Evolutionary conservation across 1,140 invertebrate species (phyloP).

Genomic region (Solenopsis invicta): DNA sequence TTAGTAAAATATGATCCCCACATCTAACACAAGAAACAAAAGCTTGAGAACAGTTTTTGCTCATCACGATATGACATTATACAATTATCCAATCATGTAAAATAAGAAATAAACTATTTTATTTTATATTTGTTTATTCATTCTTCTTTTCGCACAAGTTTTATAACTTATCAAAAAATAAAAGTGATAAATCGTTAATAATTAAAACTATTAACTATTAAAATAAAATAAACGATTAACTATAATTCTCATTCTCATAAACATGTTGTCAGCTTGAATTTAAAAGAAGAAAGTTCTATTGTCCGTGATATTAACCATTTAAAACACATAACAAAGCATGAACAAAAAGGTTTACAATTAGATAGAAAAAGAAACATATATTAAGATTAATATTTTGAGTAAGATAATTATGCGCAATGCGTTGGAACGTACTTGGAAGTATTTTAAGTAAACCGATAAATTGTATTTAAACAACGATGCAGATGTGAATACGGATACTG

Average conservation of each 20-base stretch:
- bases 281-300: neutral
- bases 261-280: neutral
- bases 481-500: constrained; percentile 11
- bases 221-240: no score
- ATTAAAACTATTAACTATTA: no score
- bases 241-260: no score
- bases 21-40: constrained; percentile 1
- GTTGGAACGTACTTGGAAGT: neutral
- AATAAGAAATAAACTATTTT: neutral
- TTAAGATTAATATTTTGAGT: neutral
- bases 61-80: neutral
- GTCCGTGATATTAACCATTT: neutral
- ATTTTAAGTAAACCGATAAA: constrained; percentile 28
- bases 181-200: neutral
- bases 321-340: neutral
- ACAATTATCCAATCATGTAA: constrained; percentile 17
- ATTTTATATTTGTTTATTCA: neutral
- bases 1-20: constrained; percentile 41
- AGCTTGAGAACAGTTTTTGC: neutral
- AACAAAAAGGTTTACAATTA: neutral
- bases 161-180: neutral
- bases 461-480: constrained; percentile 47
- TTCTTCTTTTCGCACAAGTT: neutral
- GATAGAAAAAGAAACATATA: neutral
- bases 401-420: neutral